Percentiles rank a stretch among this genome's conserved stretches.
These are phyloP conservation scores for Hypercompe scribonia DNA, from an alignment of 2,888 invertebrate species.

Conservation along the genomic window DNA sequence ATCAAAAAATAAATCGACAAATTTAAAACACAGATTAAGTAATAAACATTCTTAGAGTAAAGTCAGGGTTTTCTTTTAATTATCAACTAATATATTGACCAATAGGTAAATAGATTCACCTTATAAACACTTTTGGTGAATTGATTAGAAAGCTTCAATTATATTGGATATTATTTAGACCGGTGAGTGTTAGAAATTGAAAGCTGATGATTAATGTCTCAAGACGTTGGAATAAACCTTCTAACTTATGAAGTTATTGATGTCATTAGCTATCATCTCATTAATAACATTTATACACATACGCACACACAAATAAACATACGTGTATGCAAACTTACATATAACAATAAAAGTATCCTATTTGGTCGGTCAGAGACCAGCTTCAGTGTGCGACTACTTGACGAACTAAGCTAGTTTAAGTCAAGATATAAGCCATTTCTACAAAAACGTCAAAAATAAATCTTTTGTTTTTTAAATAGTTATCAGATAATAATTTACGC, in stretches of 20 bases:
- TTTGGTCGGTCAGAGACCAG: no score
- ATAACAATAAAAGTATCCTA: no score
- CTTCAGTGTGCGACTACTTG: no score
- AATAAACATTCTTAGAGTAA: not conserved
- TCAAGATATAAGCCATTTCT: no score
- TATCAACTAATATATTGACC: not conserved
- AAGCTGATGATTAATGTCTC: slow-evolving; percentile 18
- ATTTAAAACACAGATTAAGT: not conserved
- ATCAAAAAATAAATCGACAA: not conserved
- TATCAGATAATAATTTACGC: no score
- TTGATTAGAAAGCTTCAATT: slow-evolving; percentile 40
- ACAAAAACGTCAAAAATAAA: no score
- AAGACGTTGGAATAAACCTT: not conserved
- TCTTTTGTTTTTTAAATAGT: no score
- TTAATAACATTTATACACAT: no score
- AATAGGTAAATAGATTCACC: slow-evolving; percentile 2
- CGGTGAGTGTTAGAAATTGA: slow-evolving; percentile 19
- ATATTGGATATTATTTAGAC: slow-evolving; percentile 10
- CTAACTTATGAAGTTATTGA: not conserved
- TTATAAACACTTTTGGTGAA: slow-evolving; percentile 21
- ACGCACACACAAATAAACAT: no score
- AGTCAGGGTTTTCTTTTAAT: slow-evolving; percentile 6
- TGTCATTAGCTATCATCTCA: not conserved
- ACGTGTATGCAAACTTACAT: no score
- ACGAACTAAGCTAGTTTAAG: no score